These are phyloP conservation scores for Sitta europaea DNA, from an alignment of 2,113 vertebrate genomes.

Conservation along the genomic window DNA sequence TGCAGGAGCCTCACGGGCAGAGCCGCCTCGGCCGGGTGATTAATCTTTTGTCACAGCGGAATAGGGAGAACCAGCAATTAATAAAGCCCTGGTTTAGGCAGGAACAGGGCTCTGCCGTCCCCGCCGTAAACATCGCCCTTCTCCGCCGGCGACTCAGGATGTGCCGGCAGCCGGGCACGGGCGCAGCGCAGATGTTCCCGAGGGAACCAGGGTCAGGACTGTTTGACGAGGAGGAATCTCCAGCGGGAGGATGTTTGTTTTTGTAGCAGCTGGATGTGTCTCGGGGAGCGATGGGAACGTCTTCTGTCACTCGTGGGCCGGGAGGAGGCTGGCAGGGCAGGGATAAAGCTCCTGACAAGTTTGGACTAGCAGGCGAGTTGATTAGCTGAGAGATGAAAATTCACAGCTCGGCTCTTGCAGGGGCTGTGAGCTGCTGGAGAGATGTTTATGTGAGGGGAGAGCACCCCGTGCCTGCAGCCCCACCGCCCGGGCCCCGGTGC, in stretches of 20 bases:
- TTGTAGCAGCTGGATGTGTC: conserved; percentile 55
- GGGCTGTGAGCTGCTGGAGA: conserved; percentile 11
- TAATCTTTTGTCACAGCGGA: conserved; percentile 12
- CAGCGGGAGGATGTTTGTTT: conserved; percentile 61
- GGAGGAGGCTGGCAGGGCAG: conserved; percentile 54
- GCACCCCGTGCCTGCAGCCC: neutral
- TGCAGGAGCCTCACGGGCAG: conserved; percentile 23
- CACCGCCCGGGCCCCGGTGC: neutral
- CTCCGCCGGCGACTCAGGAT: neutral
- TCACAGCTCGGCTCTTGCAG: conserved; percentile 57
- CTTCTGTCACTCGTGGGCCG: conserved; percentile 58
- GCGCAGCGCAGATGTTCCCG: neutral
- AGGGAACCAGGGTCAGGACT: conserved; percentile 12
- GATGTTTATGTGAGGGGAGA: conserved; percentile 40
- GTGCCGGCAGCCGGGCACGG: conserved; percentile 2
- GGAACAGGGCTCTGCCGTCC: neutral
- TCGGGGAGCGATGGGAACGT: conserved; percentile 56
- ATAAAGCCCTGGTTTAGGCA: neutral
- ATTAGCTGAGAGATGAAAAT: conserved; percentile 75
- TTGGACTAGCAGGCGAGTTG: conserved; percentile 71
- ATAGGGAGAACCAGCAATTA: neutral
- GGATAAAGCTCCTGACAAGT: conserved; percentile 72
- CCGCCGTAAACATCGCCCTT: neutral
- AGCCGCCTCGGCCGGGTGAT: neutral
- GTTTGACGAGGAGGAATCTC: conserved; percentile 44